phyloP scores from a whole-genome alignment of 1,140 invertebrate species.

The Zaprionus taronus region DNA sequence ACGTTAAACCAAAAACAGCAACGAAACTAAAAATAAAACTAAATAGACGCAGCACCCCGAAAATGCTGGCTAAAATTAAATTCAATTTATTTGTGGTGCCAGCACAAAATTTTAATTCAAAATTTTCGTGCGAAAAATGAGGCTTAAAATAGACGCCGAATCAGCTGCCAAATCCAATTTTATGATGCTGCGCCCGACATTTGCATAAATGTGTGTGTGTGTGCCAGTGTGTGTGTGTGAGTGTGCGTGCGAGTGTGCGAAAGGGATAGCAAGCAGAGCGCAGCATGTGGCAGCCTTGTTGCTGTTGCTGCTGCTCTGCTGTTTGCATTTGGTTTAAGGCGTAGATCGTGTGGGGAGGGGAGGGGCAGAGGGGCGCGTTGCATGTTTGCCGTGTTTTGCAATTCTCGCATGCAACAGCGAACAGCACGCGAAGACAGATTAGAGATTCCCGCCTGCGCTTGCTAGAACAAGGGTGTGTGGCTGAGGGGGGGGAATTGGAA shows the following conservation, averaged over 20 bases:
- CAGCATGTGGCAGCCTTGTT: constrained; percentile 72
- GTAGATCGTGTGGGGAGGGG: constrained; percentile 4
- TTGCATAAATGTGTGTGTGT: constrained; percentile 65
- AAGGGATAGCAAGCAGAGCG: constrained; percentile 46
- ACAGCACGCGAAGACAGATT: constrained; percentile 81
- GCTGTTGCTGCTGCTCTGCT: constrained; percentile 68
- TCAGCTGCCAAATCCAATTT: constrained; percentile 82
- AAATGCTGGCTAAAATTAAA: constrained; percentile 63
- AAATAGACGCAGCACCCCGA: constrained; percentile 49
- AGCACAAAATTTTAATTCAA: constrained; percentile 51
- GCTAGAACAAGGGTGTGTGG: not conserved
- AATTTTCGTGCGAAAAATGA: constrained; percentile 43
- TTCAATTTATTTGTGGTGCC: constrained; percentile 58
- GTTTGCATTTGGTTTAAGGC: constrained; percentile 30
- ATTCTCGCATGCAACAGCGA: constrained; percentile 75
- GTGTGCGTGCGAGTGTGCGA: constrained; percentile 25
- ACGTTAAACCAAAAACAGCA: constrained; percentile 15
- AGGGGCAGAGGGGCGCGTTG: constrained; percentile 46
- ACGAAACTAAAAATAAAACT: constrained; percentile 59
- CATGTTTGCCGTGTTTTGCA: constrained; percentile 75
- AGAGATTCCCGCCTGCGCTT: constrained; percentile 55
- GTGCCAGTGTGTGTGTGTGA: constrained; percentile 29
- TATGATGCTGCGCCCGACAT: constrained; percentile 72
- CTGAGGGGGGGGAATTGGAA: not conserved
- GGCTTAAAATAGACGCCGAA: constrained; percentile 65